Percentiles rank a stretch among this genome's conserved stretches.
These are phyloP conservation scores for Lamproptera curius DNA, from an alignment of 2,888 invertebrate genomes.

Conservation along the genomic window DNA sequence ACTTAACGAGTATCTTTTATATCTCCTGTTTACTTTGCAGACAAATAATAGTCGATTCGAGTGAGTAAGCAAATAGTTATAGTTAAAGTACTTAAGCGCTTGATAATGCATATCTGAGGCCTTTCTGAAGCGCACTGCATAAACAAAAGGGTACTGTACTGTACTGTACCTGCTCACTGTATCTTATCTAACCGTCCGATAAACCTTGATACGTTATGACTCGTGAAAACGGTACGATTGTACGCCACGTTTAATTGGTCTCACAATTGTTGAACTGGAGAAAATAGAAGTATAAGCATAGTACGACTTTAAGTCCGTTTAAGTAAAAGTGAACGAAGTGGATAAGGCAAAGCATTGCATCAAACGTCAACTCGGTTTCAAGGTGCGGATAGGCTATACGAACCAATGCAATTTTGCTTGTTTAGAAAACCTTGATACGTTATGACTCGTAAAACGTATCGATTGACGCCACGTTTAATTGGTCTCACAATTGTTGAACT, in stretches of 20 bases:
- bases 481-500: background rate
- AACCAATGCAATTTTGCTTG: background rate
- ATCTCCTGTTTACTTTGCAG: conserved; percentile 27
- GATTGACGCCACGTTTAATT: conserved; percentile 34
- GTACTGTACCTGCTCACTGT: conserved; percentile 45
- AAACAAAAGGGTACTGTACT: conserved; percentile 69
- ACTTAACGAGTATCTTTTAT: conserved; percentile 3
- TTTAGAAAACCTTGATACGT: conserved; percentile 45
- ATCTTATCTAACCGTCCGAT: conserved; percentile 66
- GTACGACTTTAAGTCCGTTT: no score
- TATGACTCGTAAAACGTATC: conserved; percentile 48
- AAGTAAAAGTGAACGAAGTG: no score
- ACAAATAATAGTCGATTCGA: conserved; percentile 47
- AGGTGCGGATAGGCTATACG: no score
- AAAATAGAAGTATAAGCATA: no score
- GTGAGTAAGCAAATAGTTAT: conserved; percentile 51
- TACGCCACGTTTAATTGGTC: conserved; percentile 29
- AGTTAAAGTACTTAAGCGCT: conserved; percentile 35
- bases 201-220: conserved; percentile 54
- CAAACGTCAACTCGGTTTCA: no score
- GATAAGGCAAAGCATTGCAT: no score
- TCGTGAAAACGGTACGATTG: conserved; percentile 43
- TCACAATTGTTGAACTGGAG: background rate
- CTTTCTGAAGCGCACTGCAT: conserved; percentile 57
- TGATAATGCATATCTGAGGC: conserved; percentile 64